phyloP scores from a whole-genome alignment of 2,888 invertebrate genomes.

The Drosophila koepferae region DNA sequence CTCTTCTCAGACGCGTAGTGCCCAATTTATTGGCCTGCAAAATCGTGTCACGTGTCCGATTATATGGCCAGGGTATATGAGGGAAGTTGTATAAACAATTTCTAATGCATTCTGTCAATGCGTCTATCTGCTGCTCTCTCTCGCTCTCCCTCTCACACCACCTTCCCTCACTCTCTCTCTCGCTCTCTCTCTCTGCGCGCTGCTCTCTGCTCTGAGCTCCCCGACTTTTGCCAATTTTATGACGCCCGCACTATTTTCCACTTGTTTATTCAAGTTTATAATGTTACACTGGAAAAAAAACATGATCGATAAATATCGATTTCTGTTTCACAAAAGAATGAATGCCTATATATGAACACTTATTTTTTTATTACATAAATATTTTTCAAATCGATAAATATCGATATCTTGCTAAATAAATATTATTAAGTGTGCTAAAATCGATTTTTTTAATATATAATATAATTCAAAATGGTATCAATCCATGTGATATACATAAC shows the following conservation, averaged over 20 bases:
- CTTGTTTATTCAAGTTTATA: constrained; percentile 27
- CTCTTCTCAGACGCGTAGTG: constrained; percentile 29
- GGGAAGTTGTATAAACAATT: constrained; percentile 46
- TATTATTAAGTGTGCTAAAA: no score
- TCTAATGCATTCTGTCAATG: constrained; percentile 48
- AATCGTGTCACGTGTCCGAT: constrained; percentile 63
- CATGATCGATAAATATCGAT: neutral
- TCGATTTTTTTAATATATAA: no score
- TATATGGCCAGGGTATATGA: constrained; percentile 50
- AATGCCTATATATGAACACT: neutral
- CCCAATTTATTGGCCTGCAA: constrained; percentile 46
- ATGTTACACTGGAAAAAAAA: constrained; percentile 21
- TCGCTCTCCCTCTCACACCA: neutral
- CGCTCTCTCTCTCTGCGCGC: neutral
- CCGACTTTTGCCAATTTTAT: constrained; percentile 34
- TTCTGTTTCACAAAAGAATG: no score
- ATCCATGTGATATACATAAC: no score
- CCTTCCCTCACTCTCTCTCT: constrained; percentile 1
- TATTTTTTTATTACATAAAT: no score
- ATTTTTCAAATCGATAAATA: no score
- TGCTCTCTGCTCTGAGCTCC: neutral
- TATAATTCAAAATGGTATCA: no score
- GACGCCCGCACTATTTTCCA: constrained; percentile 18
- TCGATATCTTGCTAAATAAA: no score
- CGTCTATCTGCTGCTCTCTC: constrained; percentile 22